A percentile compares a stretch with the other conserved stretches of the same genome.
These are phyloP conservation scores for Paraplagusia blochii DNA, from an alignment of 2,113 vertebrate species.

Conservation along the genomic window DNA sequence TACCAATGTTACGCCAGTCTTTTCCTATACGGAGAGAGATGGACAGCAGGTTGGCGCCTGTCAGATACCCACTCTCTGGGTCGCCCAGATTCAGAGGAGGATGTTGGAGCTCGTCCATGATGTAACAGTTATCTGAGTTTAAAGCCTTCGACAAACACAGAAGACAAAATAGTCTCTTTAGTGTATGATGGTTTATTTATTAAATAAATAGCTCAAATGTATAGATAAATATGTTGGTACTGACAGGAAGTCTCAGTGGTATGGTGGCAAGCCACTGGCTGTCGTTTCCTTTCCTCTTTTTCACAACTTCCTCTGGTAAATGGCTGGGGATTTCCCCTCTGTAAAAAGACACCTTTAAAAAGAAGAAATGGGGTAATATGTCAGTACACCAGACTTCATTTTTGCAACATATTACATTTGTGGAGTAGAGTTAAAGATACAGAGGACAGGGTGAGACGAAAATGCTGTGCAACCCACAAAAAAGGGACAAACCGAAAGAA, in stretches of 20 bases:
- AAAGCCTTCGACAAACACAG: constrained; percentile 49
- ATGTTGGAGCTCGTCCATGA: constrained; percentile 49
- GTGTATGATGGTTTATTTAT: no score
- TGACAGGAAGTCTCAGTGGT: constrained; percentile 89
- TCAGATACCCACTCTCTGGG: constrained; percentile 91
- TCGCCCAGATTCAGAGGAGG: constrained; percentile 90
- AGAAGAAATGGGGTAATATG: neutral
- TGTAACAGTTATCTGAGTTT: constrained; percentile 58
- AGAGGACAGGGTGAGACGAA: no score
- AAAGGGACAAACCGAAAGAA: neutral
- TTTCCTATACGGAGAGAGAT: constrained; percentile 85
- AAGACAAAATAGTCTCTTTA: no score
- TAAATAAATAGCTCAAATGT: no score
- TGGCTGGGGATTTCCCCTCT: constrained; percentile 80
- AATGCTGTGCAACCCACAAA: neutral
- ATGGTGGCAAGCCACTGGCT: constrained; percentile 90
- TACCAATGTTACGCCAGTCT: constrained; percentile 87
- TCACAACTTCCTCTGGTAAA: constrained; percentile 83
- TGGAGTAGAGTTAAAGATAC: no score
- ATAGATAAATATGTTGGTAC: constrained; percentile 16
- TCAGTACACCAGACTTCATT: no score
- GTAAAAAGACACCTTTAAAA: constrained; percentile 92
- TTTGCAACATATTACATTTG: no score
- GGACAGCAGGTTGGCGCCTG: constrained; percentile 87
- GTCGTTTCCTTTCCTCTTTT: constrained; percentile 80